These are phyloP conservation scores for Dendrolimus pini DNA, from an alignment of 2,888 invertebrate genomes.

Conservation along the genomic window DNA sequence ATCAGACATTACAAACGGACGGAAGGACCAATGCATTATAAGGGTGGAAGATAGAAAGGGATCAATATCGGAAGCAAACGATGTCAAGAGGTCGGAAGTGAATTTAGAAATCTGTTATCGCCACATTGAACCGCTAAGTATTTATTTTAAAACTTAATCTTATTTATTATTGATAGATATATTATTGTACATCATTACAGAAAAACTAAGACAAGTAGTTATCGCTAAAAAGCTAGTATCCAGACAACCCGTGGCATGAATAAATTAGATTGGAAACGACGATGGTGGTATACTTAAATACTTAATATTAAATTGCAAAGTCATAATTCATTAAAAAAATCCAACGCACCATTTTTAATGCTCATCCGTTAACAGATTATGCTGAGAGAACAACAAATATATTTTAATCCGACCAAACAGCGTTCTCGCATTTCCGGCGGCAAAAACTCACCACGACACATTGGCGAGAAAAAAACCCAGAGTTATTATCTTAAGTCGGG, in stretches of 20 bases:
- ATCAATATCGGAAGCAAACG: no score
- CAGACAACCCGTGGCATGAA: no score
- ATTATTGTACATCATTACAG: no score
- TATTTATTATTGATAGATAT: no score
- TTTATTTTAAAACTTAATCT: slow-evolving; percentile 16
- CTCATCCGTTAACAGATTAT: slow-evolving; percentile 54
- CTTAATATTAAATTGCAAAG: no score
- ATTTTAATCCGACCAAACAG: slow-evolving; percentile 67
- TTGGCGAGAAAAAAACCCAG: slow-evolving; percentile 66
- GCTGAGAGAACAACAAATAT: slow-evolving; percentile 69
- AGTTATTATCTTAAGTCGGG: slow-evolving; percentile 76
- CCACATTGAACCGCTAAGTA: slow-evolving; percentile 17
- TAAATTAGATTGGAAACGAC: no score
- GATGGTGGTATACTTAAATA: no score
- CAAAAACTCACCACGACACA: slow-evolving; percentile 64
- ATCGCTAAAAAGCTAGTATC: no score
- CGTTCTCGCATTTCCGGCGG: slow-evolving; percentile 70
- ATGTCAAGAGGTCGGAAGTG: no score
- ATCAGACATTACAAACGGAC: no score
- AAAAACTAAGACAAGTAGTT: slow-evolving; percentile 22
- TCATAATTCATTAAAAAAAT: slow-evolving; percentile 23
- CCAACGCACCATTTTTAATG: slow-evolving; percentile 30
- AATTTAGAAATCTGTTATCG: background rate
- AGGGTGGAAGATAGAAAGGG: no score
- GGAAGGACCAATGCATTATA: no score